phyloP scores from a whole-genome alignment of 1,140 invertebrate species.

The Drosophila pallidifrons region DNA sequence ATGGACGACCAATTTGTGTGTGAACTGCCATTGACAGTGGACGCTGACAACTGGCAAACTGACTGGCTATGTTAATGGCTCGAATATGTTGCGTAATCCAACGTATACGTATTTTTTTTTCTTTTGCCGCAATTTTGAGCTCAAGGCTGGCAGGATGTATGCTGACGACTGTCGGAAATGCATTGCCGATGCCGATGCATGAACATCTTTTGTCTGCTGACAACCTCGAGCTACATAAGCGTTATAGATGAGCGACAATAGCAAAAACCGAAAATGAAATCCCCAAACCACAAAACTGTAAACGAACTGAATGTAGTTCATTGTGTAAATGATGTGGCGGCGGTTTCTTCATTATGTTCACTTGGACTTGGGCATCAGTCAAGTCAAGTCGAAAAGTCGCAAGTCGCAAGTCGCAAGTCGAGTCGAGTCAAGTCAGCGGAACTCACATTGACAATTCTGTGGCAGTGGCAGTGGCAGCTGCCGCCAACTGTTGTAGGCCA shows the following conservation, averaged over 20 bases:
- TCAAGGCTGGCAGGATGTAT: slow-evolving; percentile 76
- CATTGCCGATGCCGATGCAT: slow-evolving; percentile 29
- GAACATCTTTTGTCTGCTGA: slow-evolving; percentile 30
- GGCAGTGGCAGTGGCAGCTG: slow-evolving; percentile 58
- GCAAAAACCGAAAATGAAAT: slow-evolving; percentile 3
- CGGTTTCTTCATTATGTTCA: slow-evolving; percentile 63
- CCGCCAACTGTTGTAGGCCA: background rate
- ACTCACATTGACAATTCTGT: slow-evolving; percentile 58
- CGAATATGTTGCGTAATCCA: slow-evolving; percentile 49
- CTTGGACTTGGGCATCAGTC: slow-evolving; percentile 61
- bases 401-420: slow-evolving; percentile 34
- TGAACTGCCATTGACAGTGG: slow-evolving; percentile 71
- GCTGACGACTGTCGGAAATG: slow-evolving; percentile 52
- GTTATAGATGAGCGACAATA: slow-evolving; percentile 10
- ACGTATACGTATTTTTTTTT: slow-evolving; percentile 25
- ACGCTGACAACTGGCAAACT: slow-evolving; percentile 8
- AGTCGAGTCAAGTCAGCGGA: slow-evolving; percentile 56
- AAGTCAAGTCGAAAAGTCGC: slow-evolving; percentile 24
- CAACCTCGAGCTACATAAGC: slow-evolving; percentile 30
- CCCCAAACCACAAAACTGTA: slow-evolving; percentile 16
- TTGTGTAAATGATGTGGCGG: slow-evolving; percentile 18
- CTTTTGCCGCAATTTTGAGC: slow-evolving; percentile 39
- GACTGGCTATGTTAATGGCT: slow-evolving; percentile 62
- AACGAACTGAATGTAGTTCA: slow-evolving; percentile 8
- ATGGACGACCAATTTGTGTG: slow-evolving; percentile 63